Conservation (phyloP, 2,888 invertebrate species). For the Drosophila niveifrons region DNA sequence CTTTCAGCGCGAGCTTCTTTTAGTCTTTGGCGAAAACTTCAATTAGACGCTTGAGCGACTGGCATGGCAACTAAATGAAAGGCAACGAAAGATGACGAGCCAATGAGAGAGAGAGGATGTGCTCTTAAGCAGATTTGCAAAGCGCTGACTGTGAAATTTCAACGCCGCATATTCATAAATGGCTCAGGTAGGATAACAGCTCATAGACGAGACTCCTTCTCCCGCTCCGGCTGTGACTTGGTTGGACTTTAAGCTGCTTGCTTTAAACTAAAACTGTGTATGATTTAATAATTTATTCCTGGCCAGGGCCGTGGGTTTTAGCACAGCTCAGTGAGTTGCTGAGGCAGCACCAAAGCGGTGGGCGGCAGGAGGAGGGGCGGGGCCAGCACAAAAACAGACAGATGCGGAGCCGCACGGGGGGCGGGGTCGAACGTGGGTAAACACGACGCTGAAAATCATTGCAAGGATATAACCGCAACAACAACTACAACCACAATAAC, state of each 20-base stretch:
- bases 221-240: not conserved
- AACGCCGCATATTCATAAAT: constrained; percentile 65
- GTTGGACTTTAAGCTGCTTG: constrained; percentile 45
- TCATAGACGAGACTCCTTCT: not conserved
- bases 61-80: constrained; percentile 7
- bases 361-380: not conserved
- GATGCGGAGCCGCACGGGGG: not conserved
- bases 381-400: constrained; percentile 38
- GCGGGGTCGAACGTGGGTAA: constrained; percentile 63
- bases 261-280: constrained; percentile 66
- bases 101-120: not conserved
- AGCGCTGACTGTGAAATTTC: constrained; percentile 70
- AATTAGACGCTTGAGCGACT: constrained; percentile 68
- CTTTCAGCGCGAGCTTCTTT: constrained; percentile 5
- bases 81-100: not conserved
- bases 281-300: constrained; percentile 79
- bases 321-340: constrained; percentile 66
- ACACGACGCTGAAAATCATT: constrained; percentile 71
- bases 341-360: constrained; percentile 15
- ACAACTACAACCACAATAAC: constrained; percentile 44
- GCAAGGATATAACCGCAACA: constrained; percentile 70
- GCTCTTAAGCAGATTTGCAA: constrained; percentile 57
- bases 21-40: constrained; percentile 47
- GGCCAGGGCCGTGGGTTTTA: constrained; percentile 63
- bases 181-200: constrained; percentile 47